Conservation (phyloP, 2,888 invertebrate genomes). For the Orchesella flavescens region DNA sequence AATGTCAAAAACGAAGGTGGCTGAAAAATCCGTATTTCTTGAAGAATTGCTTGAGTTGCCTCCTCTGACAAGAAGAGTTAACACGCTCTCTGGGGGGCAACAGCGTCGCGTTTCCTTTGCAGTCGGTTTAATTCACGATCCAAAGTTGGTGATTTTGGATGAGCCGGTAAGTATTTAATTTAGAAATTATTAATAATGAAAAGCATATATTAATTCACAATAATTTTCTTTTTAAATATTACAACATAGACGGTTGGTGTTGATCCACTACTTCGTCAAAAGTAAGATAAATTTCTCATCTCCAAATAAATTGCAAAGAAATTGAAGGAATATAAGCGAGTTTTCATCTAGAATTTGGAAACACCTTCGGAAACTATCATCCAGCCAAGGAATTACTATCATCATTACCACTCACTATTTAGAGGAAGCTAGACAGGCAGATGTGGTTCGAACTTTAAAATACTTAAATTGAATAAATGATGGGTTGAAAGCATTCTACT, state of each 20-base stretch:
- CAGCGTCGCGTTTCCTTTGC: constrained; percentile 75
- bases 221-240: background rate
- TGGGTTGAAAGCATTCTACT: background rate
- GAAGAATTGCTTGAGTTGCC: constrained; percentile 92
- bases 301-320: background rate
- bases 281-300: background rate
- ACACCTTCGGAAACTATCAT: constrained; percentile 16
- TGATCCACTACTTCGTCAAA: constrained; percentile 20
- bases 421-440: constrained; percentile 26
- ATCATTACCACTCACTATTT: constrained; percentile 60
- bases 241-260: constrained; percentile 33
- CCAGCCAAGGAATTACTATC: constrained; percentile 24
- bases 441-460: background rate
- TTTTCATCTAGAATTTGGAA: constrained; percentile 50
- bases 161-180: constrained; percentile 78
- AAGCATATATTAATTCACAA: background rate
- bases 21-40: constrained; percentile 86
- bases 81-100: constrained; percentile 74
- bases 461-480: background rate
- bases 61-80: background rate
- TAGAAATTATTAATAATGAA: background rate
- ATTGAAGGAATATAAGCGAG: no score
- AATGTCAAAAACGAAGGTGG: constrained; percentile 79
- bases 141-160: constrained; percentile 83
- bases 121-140: constrained; percentile 75